A percentile compares a stretch with the other conserved stretches of the same genome.
These are phyloP conservation scores for Neosilurus hyrtlii DNA, from an alignment of 2,797 vertebrate genomes.

Conservation along the genomic window DNA sequence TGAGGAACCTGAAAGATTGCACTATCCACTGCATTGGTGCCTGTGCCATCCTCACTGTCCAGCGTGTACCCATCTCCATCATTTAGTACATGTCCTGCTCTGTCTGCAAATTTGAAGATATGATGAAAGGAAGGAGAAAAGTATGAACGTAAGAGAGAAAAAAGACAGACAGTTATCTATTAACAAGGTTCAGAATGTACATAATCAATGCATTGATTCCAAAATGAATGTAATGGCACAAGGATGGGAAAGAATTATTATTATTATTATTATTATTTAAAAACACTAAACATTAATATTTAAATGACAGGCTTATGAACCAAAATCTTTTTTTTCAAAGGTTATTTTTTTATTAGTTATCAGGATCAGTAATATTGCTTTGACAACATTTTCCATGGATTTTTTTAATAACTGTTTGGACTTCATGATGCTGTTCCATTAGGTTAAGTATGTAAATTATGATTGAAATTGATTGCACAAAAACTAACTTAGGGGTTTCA, in stretches of 20 bases:
- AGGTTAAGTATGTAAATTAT: background rate
- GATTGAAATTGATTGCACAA: background rate
- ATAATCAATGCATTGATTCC: background rate
- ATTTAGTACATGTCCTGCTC: constrained; percentile 78
- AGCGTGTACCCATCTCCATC: constrained; percentile 79
- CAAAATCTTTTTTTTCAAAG: background rate
- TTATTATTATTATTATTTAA: too few relatives aligned
- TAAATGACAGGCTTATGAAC: background rate
- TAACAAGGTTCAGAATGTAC: constrained; percentile 6
- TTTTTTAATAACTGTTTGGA: background rate
- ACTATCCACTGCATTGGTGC: constrained; percentile 82
- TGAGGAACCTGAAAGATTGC: constrained; percentile 91
- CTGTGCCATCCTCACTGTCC: constrained; percentile 84
- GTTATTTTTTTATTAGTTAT: constrained; percentile 8
- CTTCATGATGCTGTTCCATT: background rate
- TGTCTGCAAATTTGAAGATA: constrained; percentile 74
- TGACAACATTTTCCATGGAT: background rate
- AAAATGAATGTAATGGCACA: background rate
- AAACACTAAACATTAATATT: too few relatives aligned
- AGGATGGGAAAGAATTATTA: background rate
- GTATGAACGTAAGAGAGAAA: background rate
- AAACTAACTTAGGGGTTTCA: background rate
- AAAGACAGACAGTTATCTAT: constrained; percentile 23
- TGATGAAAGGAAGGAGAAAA: background rate
- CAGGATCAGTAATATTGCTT: background rate